Base-by-base conservation (phyloP, 2,888 invertebrate species). In the Xestia rhomboidea region DNA sequence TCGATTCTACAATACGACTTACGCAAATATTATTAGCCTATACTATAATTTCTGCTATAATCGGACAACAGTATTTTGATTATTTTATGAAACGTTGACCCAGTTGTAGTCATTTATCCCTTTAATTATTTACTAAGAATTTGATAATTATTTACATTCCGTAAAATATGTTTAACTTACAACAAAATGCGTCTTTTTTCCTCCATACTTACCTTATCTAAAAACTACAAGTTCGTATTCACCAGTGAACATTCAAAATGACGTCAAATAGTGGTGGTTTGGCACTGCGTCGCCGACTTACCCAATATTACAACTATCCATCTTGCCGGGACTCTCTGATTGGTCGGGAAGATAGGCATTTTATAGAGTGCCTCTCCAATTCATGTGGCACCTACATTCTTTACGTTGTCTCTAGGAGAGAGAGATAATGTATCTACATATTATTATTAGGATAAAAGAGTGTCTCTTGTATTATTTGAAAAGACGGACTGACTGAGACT, bases 371-470 rank as follows among this genome's bases (percentile, higher is more conserved):
- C 72, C 84, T 70, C 81, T 87, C 83, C 84, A 75, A 87, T 84
- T 84, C 87, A 84, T 75, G 87, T 80, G 87, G 87, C 87, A 84
- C 85, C 85, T 73, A 75, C 87, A 84, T 84, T 84, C 81, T 75
- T 84, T 6, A 87, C 67, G 27, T 54, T 86, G 83, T 68, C 79
- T 86, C 51, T 80, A 83, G 67, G 51, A 73, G 54, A 62, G 24
- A 46, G 60, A 85, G 44, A 72, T 69, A 68, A 49, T 64, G 2
- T 41, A 64, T 82, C 27, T 76, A 63, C 34, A 70, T 86, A 63
- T 70, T 85, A 73, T 44, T 41, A 63, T 63, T 67, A 80, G 38
- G 62, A 66, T 74, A 81, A 46, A 44, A 6, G 7, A 51, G 15
- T 60, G 34, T 18, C 5, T 72, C 38, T 60, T 13, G 44, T 27